Evolutionary conservation across 1,140 invertebrate species (phyloP), one percentile per base, ranked within the genome.

Genomic region (Drosophila bocqueti): DNA sequence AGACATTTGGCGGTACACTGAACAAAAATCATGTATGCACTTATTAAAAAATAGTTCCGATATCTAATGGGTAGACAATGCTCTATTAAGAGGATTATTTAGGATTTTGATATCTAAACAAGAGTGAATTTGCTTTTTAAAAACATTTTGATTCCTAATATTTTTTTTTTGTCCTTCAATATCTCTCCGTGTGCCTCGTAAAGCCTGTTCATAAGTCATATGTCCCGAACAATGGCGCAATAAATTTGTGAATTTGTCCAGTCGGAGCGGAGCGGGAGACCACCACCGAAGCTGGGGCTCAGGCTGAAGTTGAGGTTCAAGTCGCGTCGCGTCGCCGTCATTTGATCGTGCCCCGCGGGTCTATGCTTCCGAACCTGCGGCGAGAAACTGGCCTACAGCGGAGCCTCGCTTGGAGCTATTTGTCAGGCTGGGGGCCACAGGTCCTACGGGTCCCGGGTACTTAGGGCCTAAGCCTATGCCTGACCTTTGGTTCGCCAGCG

Each of bases 191-290:
- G 67, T 71, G 63, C 34, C 36, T 11, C 24, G 26, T 46, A 57
- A 69, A 71, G 67, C 67, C 81, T 91, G 83, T 89, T 89, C 85
- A 84, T 87, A 84, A 89, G 67, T 84, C 84, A 87, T 89, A 79
- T 67, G 62, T 52, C 81, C 52, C 59, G 29, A 90, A 89, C 84
- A 89, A 89, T 89, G 85, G 84, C 75, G 81, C 85, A 90, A 89
- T 89, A 89, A 89, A 89, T 89, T 89, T 89, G 78, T 90, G 85
- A 89, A 89, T 89, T 90, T 89, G 85, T 89, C 84, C 81, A 89
- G 49, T 75, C 77, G 64, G 29, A 52, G 69, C 15, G 81, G 66
- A 72, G 55, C 71, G 60, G 55, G 49, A 52, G 85, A 91, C 86
- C 86, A 90, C 86, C 86, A 66, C 68, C 78, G 45, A 62, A 50